These are phyloP conservation scores for Muntiacus muntjak DNA, from an alignment of 2,113 vertebrate species.

Conservation along the genomic window DNA sequence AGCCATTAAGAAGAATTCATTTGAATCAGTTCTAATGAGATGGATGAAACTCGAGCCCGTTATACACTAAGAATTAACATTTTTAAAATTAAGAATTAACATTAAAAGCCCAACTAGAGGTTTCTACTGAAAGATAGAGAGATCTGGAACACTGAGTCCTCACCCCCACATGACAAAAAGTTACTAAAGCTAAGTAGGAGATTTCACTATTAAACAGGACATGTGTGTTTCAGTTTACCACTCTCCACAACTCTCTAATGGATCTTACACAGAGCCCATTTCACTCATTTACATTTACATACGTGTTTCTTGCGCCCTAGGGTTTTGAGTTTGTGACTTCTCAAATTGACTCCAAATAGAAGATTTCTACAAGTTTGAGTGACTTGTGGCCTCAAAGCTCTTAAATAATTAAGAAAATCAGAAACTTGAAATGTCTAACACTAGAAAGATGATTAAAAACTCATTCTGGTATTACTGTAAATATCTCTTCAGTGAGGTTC, in stretches of 20 bases:
- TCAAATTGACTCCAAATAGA: neutral
- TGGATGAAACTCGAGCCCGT: neutral
- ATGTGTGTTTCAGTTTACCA: neutral
- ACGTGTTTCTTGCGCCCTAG: neutral
- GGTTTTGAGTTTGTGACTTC: neutral
- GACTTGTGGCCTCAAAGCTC: neutral
- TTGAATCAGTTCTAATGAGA: no score
- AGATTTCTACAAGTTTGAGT: neutral
- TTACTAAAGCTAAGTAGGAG: neutral
- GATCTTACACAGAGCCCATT: neutral
- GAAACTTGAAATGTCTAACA: neutral
- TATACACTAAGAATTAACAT: no score
- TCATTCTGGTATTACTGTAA: neutral
- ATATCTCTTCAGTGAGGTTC: neutral
- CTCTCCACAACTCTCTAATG: neutral
- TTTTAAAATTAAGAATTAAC: neutral
- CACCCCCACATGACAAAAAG: neutral
- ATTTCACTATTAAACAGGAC: neutral
- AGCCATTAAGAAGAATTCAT: no score
- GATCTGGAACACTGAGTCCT: neutral
- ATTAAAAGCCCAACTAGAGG: neutral
- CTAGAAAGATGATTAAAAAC: neutral
- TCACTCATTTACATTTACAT: neutral
- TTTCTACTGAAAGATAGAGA: neutral
- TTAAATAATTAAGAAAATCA: neutral